These are phyloP conservation scores for Eupithecia tripunctaria DNA, from an alignment of 2,888 invertebrate species.

Conservation along the genomic window DNA sequence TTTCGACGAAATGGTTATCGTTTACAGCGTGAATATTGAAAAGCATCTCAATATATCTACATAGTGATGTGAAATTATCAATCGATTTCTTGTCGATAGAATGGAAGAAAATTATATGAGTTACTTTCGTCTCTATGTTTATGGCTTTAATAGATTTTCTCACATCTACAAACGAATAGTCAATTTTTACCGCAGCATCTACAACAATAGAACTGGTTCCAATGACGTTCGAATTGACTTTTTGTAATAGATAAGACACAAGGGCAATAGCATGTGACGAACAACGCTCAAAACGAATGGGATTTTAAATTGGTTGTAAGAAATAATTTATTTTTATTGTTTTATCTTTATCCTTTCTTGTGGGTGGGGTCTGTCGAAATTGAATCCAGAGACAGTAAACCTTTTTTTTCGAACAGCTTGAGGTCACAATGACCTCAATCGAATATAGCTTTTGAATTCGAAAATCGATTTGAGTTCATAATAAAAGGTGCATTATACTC, in stretches of 20 bases:
- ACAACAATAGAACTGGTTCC: slow-evolving; percentile 34
- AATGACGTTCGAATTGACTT: slow-evolving; percentile 16
- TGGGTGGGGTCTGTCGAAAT: slow-evolving; percentile 34
- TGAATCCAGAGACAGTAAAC: slow-evolving; percentile 34
- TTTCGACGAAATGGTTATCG: background rate
- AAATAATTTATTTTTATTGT: slow-evolving; percentile 37
- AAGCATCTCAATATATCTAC: background rate
- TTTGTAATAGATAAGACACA: slow-evolving; percentile 19
- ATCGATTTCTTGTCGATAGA: slow-evolving; percentile 3
- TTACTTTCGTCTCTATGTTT: background rate
- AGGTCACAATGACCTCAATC: slow-evolving; percentile 31
- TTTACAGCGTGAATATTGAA: background rate
- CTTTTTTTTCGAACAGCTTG: slow-evolving; percentile 34
- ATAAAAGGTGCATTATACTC: slow-evolving; percentile 36
- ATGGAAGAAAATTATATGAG: background rate
- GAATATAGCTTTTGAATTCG: slow-evolving; percentile 31
- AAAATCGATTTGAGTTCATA: slow-evolving; percentile 37
- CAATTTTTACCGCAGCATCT: slow-evolving; percentile 4
- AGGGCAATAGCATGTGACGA: slow-evolving; percentile 31
- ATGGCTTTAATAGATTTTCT: background rate
- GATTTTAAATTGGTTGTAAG: slow-evolving; percentile 37
- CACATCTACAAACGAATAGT: slow-evolving; percentile 4
- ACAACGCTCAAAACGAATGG: slow-evolving; percentile 29
- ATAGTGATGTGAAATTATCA: slow-evolving; percentile 7
- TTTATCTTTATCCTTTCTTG: slow-evolving; percentile 34